These are phyloP conservation scores for Caenorhabditis sp. DNA, from an alignment of 2,888 invertebrate species.

Conservation along the genomic window DNA sequence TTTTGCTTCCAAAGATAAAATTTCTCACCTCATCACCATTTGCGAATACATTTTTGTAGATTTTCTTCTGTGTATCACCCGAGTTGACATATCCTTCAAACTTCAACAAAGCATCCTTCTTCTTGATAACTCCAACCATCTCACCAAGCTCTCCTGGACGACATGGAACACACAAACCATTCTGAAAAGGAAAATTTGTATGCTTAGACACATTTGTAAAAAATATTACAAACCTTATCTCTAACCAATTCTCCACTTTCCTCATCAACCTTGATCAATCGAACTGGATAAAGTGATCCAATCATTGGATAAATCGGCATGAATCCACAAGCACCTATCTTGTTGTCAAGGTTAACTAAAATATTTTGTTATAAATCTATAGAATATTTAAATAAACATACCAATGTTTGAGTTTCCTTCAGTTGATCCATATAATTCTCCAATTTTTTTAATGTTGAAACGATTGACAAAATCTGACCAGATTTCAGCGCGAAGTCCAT, in stretches of 20 bases:
- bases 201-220: not conserved
- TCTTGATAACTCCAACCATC: constrained; percentile 91
- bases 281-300: constrained; percentile 89
- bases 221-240: constrained; percentile 73
- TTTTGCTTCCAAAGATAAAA: not conserved
- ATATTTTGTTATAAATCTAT: not conserved
- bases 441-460: constrained; percentile 84
- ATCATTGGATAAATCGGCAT: constrained; percentile 82
- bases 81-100: constrained; percentile 82
- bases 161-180: constrained; percentile 86
- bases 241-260: constrained; percentile 88
- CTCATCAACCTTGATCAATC: constrained; percentile 88
- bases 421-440: constrained; percentile 95
- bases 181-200: constrained; percentile 52
- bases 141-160: constrained; percentile 87
- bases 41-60: constrained; percentile 85
- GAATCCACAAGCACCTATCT: constrained; percentile 87
- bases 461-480: constrained; percentile 86
- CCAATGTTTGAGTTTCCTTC: constrained; percentile 95
- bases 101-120: constrained; percentile 84
- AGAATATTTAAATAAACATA: constrained; percentile 43
- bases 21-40: constrained; percentile 85
- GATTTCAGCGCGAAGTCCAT: constrained; percentile 90
- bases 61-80: constrained; percentile 88
- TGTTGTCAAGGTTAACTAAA: constrained; percentile 86